A percentile compares a stretch with the other conserved stretches of the same genome.
These are phyloP conservation scores for Notolabrus celidotus DNA, from an alignment of 2,797 vertebrate genomes.

Conservation along the genomic window DNA sequence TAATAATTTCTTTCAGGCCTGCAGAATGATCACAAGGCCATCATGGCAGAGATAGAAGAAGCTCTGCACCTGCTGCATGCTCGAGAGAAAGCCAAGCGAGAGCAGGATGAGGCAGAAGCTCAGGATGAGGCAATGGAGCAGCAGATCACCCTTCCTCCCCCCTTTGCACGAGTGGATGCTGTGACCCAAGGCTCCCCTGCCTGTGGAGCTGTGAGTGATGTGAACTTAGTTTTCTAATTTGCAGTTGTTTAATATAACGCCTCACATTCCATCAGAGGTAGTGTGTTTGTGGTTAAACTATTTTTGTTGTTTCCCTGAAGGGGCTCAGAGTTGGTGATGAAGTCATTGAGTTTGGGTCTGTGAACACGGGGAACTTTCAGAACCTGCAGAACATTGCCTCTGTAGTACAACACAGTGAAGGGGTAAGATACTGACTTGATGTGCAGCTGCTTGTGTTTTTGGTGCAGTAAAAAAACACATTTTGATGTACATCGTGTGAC, in stretches of 20 bases:
- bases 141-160: slow-evolving; percentile 61
- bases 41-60: slow-evolving; percentile 95
- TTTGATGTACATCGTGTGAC: not conserved
- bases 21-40: slow-evolving; percentile 95
- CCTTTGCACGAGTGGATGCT: slow-evolving; percentile 91
- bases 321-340: slow-evolving; percentile 92
- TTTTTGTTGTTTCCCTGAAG: slow-evolving; percentile 74
- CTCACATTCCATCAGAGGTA: not conserved
- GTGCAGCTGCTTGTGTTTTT: not conserved
- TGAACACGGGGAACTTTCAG: slow-evolving; percentile 93
- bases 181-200: slow-evolving; percentile 92
- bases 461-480: not conserved
- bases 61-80: slow-evolving; percentile 94
- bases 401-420: slow-evolving; percentile 96
- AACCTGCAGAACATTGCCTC: slow-evolving; percentile 92
- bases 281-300: not conserved
- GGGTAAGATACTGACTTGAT: slow-evolving; percentile 83
- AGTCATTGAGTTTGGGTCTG: slow-evolving; percentile 94
- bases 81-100: slow-evolving; percentile 89
- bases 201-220: slow-evolving; percentile 86
- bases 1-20: slow-evolving; percentile 83
- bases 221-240: not conserved
- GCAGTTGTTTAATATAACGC: not conserved
- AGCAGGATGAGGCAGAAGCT: slow-evolving; percentile 84
- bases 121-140: slow-evolving; percentile 79